Evolutionary conservation across 2,888 invertebrate species (phyloP), one percentile per base, ranked within the genome.

Genomic region (Andricus quercusramuli): DNA sequence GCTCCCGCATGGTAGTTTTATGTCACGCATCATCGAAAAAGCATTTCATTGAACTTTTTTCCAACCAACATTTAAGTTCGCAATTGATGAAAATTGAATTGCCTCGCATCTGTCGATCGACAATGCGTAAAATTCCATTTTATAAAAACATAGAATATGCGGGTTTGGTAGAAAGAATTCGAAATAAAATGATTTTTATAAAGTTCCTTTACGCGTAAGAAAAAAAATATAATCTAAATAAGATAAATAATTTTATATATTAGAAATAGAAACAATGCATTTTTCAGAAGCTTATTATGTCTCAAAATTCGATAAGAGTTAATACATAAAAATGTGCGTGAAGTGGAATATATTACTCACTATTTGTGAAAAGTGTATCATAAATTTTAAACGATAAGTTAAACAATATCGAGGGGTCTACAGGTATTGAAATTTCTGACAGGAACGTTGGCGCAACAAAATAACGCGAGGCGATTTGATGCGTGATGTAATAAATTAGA

Each of bases 1-100:
- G 64, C 15, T 29, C 83, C 82, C 82, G 82, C 82, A 83, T 83
- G 70, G 56, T 66, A 67, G 80, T 79, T 80, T 68, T 37, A 67
- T 80, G 65, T 78, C 80, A 78, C 68, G 65, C 25, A 47, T 67
- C 44, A 68, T 17, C 29, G 11, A 51, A 70, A 70, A 29, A 29
- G 47, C n/a, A 9, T 67, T 66, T 41, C 22, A 41, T n/a, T 67
- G 22, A 9, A n/a, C 11, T 41, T 67, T 67, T 70, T 20, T 20
- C 22, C 17, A 22, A 51, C 51, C 5, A 22, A 8, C 17, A 17
- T 20, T 20, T 20, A 32, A 17, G 29, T 65, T 65, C 32, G 6
- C 15, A 32, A 20, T 32, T 32, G 8, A 17, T 47, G 15, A 20
- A 51, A 47, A 29, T 70, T 41, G 15, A 20, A 70, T 47, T 70